A percentile compares a stretch with the other conserved stretches of the same genome.
Evolutionary conservation across 2,797 vertebrate genomes (phyloP).

Genomic region (Apogon talboti): DNA sequence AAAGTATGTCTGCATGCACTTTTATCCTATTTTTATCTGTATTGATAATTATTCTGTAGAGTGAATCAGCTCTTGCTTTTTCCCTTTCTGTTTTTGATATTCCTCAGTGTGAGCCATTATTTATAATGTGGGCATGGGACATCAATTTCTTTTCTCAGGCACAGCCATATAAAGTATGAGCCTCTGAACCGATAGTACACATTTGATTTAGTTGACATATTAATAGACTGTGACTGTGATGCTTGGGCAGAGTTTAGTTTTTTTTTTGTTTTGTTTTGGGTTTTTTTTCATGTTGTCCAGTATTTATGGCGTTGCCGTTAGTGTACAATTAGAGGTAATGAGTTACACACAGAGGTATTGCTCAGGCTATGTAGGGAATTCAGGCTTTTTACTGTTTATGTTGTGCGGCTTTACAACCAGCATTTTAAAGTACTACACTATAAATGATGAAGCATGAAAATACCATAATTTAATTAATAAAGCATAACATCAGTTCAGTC

Average conservation of each 20-base stretch:
- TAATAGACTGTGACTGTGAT: constrained; percentile 32
- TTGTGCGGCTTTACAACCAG: too few relatives aligned
- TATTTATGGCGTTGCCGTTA: constrained; percentile 21
- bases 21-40: too few relatives aligned
- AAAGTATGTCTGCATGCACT: too few relatives aligned
- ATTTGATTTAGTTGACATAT: constrained; percentile 43
- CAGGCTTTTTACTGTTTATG: constrained; percentile 4
- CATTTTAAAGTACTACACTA: too few relatives aligned
- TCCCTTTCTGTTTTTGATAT: constrained; percentile 1
- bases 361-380: constrained; percentile 16
- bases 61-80: too few relatives aligned
- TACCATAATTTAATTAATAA: too few relatives aligned
- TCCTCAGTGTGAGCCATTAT: constrained; percentile 19
- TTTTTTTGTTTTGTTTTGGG: too few relatives aligned
- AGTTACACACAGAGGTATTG: neutral
- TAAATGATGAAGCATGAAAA: too few relatives aligned
- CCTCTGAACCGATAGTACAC: neutral
- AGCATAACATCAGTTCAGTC: too few relatives aligned
- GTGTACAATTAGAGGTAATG: constrained; percentile 23
- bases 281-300: constrained; percentile 3
- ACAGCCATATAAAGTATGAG: constrained; percentile 7
- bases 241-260: too few relatives aligned
- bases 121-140: constrained; percentile 18
- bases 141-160: constrained; percentile 21
- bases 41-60: too few relatives aligned